phyloP scores from a whole-genome alignment of 2,113 vertebrate genomes.

The Genyomyrus donnyi region DNA sequence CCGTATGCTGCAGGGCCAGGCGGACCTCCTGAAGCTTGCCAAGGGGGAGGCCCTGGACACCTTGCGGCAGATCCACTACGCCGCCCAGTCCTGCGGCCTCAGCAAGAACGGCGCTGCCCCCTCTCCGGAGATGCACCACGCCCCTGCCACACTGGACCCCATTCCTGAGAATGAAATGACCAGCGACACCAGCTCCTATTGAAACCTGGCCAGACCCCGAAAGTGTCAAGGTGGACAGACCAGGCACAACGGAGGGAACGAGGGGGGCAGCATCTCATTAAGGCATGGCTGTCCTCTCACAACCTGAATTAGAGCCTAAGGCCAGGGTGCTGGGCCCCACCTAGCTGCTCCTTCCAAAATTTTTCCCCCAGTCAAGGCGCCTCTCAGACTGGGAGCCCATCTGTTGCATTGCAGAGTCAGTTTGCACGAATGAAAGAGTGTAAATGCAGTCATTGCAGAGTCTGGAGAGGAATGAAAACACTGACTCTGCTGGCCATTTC shows the following conservation, averaged over 20 bases:
- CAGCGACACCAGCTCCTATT: constrained; percentile 56
- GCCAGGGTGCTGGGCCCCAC: background rate
- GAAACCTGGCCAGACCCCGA: background rate
- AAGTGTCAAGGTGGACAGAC: background rate
- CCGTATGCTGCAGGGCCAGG: constrained; percentile 67
- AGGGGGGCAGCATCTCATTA: background rate
- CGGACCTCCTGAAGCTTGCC: constrained; percentile 80
- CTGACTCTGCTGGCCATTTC: background rate
- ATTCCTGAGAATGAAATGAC: constrained; percentile 61
- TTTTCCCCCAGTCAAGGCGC: background rate
- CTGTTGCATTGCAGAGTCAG: background rate
- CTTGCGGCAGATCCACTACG: constrained; percentile 82
- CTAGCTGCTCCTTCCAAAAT: background rate
- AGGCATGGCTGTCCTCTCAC: background rate
- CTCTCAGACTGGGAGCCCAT: background rate
- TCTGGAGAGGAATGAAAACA: background rate
- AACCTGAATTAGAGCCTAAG: background rate
- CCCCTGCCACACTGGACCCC: constrained; percentile 48
- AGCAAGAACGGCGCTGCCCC: constrained; percentile 70
- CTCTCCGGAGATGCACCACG: constrained; percentile 37
- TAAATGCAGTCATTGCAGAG: background rate
- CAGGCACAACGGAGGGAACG: background rate
- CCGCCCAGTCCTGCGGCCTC: constrained; percentile 78
- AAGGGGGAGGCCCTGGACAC: constrained; percentile 79
- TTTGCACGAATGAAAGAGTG: background rate